A percentile compares a stretch with the other conserved stretches of the same genome.
Conservation (phyloP, 53 echinoderm and acorn worm genomes). For the Mesocentrotus franciscanus region DNA sequence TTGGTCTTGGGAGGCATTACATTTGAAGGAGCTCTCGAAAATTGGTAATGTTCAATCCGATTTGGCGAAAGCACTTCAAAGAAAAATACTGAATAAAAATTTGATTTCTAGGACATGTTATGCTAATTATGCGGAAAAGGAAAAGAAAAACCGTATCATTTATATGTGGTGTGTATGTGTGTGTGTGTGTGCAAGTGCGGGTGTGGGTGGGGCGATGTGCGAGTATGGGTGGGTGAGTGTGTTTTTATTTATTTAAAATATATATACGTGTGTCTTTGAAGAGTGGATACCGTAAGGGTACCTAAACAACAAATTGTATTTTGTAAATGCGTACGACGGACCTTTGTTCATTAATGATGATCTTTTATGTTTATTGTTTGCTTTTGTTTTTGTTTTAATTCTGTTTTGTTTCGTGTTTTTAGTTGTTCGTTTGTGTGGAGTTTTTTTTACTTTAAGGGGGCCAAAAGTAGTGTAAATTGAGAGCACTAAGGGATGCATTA, state of each 20-base stretch:
- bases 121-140: no score
- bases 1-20: not conserved
- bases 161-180: no score
- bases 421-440: no score
- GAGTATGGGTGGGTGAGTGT: no score
- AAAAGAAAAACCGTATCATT: no score
- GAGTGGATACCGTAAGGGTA: not conserved
- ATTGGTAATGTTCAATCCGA: not conserved
- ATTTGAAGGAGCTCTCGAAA: not conserved
- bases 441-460: not conserved
- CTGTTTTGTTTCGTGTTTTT: no score
- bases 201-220: no score
- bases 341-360: not conserved
- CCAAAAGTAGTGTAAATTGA: not conserved
- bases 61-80: not conserved
- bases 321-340: no score
- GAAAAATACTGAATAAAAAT: not conserved
- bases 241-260: no score
- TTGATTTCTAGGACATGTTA: not conserved
- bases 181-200: no score
- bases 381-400: not conserved
- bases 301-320: no score
- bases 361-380: not conserved
- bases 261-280: not conserved
- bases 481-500: not conserved